Evolutionary conservation across 2,113 vertebrate genomes (phyloP).

Genomic region (Phyllostomus hastatus): DNA sequence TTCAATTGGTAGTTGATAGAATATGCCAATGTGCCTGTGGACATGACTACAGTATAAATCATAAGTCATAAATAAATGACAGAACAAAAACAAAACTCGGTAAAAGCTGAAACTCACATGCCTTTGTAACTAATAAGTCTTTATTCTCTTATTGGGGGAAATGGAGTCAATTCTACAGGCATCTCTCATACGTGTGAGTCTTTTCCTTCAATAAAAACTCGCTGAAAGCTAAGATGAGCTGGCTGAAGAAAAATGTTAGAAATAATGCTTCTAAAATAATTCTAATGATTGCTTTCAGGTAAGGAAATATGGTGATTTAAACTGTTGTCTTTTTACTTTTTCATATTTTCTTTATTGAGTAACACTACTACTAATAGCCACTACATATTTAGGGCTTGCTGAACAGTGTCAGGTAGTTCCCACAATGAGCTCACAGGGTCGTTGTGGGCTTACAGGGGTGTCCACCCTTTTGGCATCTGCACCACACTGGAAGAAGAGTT

Average conservation of each 20-base stretch:
- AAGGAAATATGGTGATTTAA: neutral
- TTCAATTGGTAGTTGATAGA: slow-evolving; percentile 53
- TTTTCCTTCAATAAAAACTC: neutral
- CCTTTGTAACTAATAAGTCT: neutral
- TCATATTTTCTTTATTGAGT: neutral
- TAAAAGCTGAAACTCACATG: neutral
- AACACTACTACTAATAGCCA: neutral
- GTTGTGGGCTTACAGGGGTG: neutral
- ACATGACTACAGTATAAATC: slow-evolving; percentile 40
- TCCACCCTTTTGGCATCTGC: too few species aligned
- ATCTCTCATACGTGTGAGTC: neutral
- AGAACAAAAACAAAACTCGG: slow-evolving; percentile 17
- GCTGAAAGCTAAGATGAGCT: neutral
- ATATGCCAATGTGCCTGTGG: slow-evolving; percentile 52
- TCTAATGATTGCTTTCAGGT: neutral
- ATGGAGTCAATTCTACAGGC: neutral
- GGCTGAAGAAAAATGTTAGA: neutral
- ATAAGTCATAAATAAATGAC: slow-evolving; percentile 27
- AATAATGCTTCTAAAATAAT: neutral
- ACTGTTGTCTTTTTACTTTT: neutral
- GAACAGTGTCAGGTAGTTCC: neutral
- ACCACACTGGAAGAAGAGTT: too few species aligned
- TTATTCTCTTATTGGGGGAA: neutral
- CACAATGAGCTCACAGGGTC: neutral
- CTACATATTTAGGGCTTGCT: neutral